Conservation (phyloP, 2,797 vertebrate species). For the Melanotaenia maccullochi region DNA sequence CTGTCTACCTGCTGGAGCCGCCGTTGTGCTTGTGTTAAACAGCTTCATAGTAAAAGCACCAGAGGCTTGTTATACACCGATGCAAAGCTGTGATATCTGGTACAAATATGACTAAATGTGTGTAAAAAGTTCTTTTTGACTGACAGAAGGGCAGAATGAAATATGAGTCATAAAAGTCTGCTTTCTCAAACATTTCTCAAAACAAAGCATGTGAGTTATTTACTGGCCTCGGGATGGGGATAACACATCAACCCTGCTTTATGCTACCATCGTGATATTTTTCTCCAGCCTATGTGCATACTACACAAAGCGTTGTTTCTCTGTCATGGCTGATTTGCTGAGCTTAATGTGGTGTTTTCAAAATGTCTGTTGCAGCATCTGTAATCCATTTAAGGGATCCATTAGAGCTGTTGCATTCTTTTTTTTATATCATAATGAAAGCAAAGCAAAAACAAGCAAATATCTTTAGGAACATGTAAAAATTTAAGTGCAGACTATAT, state of each 20-base stretch:
- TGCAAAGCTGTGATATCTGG: slow-evolving; percentile 35
- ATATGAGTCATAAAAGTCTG: slow-evolving; percentile 21
- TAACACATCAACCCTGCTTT: slow-evolving; percentile 1
- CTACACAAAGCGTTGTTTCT: neutral
- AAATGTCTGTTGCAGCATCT: neutral
- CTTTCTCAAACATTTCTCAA: neutral
- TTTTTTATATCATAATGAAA: neutral
- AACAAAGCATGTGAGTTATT: slow-evolving; percentile 34
- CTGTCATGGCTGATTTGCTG: neutral
- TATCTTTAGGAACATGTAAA: neutral
- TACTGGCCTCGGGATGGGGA: neutral
- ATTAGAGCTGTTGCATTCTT: neutral
- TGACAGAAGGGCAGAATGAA: slow-evolving; percentile 28
- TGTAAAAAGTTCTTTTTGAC: slow-evolving; percentile 4
- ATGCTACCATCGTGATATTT: neutral
- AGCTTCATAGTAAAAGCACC: slow-evolving; percentile 20
- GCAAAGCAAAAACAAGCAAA: slow-evolving; percentile 12
- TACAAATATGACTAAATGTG: slow-evolving; percentile 29
- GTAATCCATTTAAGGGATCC: neutral
- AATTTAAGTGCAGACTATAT: slow-evolving; percentile 17
- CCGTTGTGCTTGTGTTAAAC: slow-evolving; percentile 53
- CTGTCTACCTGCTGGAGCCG: slow-evolving; percentile 48
- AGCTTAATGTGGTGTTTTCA: neutral
- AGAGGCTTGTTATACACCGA: slow-evolving; percentile 29
- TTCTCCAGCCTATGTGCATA: neutral